Evolutionary conservation across 2,797 vertebrate species (phyloP).

Genomic region (Sebastes diaconus): DNA sequence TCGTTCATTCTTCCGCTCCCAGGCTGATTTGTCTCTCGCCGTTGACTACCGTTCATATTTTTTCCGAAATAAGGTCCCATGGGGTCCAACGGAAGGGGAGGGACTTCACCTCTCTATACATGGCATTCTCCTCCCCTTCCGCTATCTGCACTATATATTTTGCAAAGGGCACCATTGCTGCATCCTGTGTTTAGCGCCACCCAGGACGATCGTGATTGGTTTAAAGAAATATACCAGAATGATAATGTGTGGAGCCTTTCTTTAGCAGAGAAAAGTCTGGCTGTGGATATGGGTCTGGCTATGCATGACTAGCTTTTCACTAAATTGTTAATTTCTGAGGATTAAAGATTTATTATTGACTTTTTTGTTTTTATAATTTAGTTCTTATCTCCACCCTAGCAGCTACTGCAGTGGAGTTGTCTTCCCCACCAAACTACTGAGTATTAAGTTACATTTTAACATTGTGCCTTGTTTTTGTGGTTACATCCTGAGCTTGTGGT

Average conservation of each 20-base stretch:
- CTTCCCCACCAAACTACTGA: slow-evolving; percentile 25
- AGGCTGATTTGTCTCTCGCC: no score
- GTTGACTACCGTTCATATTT: no score
- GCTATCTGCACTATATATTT: background rate
- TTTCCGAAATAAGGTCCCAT: no score
- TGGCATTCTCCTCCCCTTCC: no score
- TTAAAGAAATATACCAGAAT: no score
- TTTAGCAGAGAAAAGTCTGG: no score
- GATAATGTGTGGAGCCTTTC: no score
- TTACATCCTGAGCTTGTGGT: background rate
- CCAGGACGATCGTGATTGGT: no score
- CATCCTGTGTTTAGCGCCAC: background rate
- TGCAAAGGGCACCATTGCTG: background rate
- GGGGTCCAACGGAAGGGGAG: rapidly evolving
- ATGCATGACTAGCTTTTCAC: no score
- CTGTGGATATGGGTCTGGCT: no score
- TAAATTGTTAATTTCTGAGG: background rate
- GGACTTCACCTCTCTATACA: no score
- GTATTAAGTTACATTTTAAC: background rate
- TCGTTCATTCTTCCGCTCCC: rapidly evolving
- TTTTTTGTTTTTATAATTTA: background rate
- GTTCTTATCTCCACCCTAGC: background rate
- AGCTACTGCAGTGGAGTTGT: background rate
- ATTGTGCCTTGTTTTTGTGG: slow-evolving; percentile 56
- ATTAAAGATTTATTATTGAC: background rate